Base-by-base conservation (phyloP, 1,140 invertebrate genomes). In the Drosophila insularis region DNA sequence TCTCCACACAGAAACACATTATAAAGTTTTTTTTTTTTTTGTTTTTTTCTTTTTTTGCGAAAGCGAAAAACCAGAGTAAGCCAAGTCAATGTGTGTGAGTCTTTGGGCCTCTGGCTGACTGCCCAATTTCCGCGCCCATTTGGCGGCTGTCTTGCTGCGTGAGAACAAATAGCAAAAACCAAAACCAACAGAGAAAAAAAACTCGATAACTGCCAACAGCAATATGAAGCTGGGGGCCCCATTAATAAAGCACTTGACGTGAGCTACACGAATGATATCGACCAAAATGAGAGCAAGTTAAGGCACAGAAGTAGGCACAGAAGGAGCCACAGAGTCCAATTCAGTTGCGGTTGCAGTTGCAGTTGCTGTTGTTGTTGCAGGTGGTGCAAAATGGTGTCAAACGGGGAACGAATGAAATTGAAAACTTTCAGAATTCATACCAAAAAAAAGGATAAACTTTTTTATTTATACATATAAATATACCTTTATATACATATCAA, bases 91-190 rank as follows among this genome's bases (percentile, higher is more conserved):
- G 66, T 68, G 53, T 53, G 63, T 13, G 69, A 54, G 50, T 58
- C 13, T 27, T 50, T 50, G 43, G 43, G 43, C 69, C 69, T 64
- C 67, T 67, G 72, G 68, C 61, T 76, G 54, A 21, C 74, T 56
- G 81, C 71, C 74, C 81, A 78, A 87, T 85, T 85, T 85, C 82
- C 82, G 82, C 78, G 78, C 82, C 81, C 84, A 75, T 74, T 78
- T 67, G 63, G 68, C 73, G 81, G 77, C 77, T 61, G 55, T n/a
- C 17, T 58, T 58, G 61, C 73, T 85, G 80, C 80, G 80, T 84
- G 77, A 84, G 80, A 84, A 84, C 76, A 64, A 71, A 62, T 72
- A 53, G 23, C 54, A 31, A 61, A 76, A 54, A 71, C 39, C 23
- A 46, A 37, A 39, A 32, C 31, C 10, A 39, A 21, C 6, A 53